phyloP scores from a whole-genome alignment of 2,113 vertebrate species.

The Muscicapa adusta region DNA sequence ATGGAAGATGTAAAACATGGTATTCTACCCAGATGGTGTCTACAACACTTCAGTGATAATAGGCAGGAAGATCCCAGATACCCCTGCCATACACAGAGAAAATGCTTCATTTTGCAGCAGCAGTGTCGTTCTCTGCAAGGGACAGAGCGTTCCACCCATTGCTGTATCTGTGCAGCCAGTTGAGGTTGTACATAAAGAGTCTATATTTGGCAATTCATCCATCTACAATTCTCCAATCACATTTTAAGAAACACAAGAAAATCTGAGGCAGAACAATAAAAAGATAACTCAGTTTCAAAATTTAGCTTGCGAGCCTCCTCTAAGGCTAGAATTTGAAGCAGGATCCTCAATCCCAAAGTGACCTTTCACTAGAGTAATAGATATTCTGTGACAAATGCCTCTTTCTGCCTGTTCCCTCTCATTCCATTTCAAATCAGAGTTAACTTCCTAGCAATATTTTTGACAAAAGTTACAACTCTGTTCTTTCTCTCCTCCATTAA shows the following conservation, averaged over 20 bases:
- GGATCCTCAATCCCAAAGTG: not conserved
- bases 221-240: not conserved
- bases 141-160: accelerated
- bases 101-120: not conserved
- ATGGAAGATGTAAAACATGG: not conserved
- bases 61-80: not conserved
- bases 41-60: not conserved
- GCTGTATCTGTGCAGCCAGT: not conserved
- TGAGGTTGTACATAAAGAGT: not conserved
- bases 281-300: not conserved
- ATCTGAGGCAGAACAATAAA: not conserved
- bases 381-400: not conserved
- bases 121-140: not conserved
- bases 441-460: not conserved
- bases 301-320: not conserved
- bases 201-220: not conserved
- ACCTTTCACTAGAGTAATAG: not conserved
- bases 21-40: not conserved
- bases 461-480: not conserved
- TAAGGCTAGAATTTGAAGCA: not conserved
- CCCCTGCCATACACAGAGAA: not conserved
- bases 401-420: not conserved
- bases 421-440: not conserved
- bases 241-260: not conserved
- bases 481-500: not conserved